Evolutionary conservation across 2,888 invertebrate genomes (phyloP), one percentile per base, ranked within the genome.

Genomic region (Lasioglossum oenotherae): DNA sequence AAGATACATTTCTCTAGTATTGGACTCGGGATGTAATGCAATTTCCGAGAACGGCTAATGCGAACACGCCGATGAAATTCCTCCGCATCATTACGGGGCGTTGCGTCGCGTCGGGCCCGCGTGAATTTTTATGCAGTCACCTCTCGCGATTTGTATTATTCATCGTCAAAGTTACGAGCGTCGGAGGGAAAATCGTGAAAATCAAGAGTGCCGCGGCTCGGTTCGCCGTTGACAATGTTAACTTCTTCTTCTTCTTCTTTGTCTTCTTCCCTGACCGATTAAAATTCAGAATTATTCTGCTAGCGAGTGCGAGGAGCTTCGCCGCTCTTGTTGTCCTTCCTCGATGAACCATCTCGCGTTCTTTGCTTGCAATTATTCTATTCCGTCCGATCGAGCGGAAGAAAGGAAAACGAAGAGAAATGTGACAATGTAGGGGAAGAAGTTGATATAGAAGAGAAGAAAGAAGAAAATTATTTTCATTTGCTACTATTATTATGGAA

Each of bases 111-210:
- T 3, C 14, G 67, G 35, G 35, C 19, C 57, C 23, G 8, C 31
- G 75, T 38, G 72, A 83, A 83, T 80, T 83, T 80, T 80, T 80
- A 41, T 64, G 16, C 82, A 35, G 75, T 72, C 82, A 53, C 75
- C 64, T 72, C 41, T 38, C 71, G 10, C 49, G 71, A 73, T 72
- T 83, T 76, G 83, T 83, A 83, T 83, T 83, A 83, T 83, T 83
- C 83, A 83, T 80, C 74, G 80, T 53, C 44, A 16, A 83, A 80
- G 83, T 76, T 75, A 23, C 80, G 71, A 23, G 31, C 60, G 27
- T 35, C 38, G 31, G 19, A 14, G 23, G 19, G 64, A 64, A 74
- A 84, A 74, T 80, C 69, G 57, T n/a, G 60, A 73, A 79, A 57
- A 67, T 76, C 76, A 72, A 31, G 73, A 14, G 69, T 41, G 53